Evolutionary conservation across 1,140 invertebrate genomes (phyloP).

Genomic region (Drosophila teissieri): DNA sequence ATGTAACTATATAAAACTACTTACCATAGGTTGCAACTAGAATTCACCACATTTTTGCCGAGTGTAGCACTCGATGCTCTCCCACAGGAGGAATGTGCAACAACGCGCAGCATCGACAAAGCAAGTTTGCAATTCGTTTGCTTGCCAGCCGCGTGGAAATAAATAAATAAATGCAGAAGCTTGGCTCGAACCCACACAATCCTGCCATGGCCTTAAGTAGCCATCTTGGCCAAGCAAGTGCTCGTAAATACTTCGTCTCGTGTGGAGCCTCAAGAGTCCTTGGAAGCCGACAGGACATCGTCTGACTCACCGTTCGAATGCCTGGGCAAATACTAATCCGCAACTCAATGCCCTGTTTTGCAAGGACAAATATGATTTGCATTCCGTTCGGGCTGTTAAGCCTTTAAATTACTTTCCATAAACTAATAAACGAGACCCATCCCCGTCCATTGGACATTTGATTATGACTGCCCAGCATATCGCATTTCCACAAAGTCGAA

Average conservation of each 20-base stretch:
- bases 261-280: constrained; percentile 30
- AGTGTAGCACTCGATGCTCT: constrained; percentile 6
- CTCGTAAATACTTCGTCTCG: constrained; percentile 21
- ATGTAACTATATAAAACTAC: too few species aligned
- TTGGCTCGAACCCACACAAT: constrained; percentile 50
- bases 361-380: constrained; percentile 22
- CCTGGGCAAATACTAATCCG: constrained; percentile 30
- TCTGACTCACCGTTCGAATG: constrained; percentile 18
- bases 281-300: constrained; percentile 3
- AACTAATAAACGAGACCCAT: constrained; percentile 21
- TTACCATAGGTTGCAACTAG: background rate
- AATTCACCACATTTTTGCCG: background rate
- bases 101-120: constrained; percentile 19
- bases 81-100: constrained; percentile 41
- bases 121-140: constrained; percentile 56
- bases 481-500: constrained; percentile 14
- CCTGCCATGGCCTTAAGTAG: constrained; percentile 55
- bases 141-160: constrained; percentile 38
- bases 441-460: constrained; percentile 18
- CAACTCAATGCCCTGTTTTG: constrained; percentile 5
- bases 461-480: constrained; percentile 18
- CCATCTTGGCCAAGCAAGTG: constrained; percentile 21
- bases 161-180: constrained; percentile 53
- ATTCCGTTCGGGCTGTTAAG: constrained; percentile 23
- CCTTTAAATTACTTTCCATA: constrained; percentile 37